These are phyloP conservation scores for Cuculus canorus DNA, from an alignment of 2,797 vertebrate genomes.

Conservation along the genomic window DNA sequence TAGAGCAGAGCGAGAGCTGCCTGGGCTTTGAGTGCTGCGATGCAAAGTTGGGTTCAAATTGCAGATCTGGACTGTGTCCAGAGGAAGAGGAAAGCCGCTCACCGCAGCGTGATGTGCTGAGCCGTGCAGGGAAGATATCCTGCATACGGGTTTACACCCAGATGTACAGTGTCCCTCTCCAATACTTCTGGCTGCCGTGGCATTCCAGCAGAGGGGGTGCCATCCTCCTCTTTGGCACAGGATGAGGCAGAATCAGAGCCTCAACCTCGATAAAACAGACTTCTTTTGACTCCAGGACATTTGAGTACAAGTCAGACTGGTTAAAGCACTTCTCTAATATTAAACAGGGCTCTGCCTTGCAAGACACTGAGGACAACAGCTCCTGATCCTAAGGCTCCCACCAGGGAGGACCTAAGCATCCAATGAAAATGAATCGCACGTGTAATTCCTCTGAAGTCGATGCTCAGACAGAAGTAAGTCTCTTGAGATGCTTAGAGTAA, in stretches of 20 bases:
- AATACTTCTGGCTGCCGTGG: fast-evolving
- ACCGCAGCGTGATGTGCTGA: not conserved
- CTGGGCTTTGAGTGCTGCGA: not conserved
- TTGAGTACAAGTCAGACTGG: too few relatives aligned
- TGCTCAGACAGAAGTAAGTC: not conserved
- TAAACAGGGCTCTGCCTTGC: not conserved
- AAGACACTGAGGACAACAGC: not conserved
- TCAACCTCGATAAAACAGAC: not conserved
- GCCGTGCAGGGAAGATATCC: not conserved
- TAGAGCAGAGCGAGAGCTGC: not conserved
- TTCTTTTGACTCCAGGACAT: not conserved
- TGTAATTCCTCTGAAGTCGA: not conserved
- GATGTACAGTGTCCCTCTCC: not conserved
- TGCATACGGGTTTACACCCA: fast-evolving
- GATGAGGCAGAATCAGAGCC: not conserved
- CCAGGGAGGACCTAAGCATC: not conserved
- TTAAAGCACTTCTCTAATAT: not conserved
- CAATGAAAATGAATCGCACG: fast-evolving
- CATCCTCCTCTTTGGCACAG: not conserved
- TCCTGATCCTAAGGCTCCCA: not conserved
- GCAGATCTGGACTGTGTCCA: fast-evolving
- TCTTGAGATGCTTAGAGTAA: not conserved
- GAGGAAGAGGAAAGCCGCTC: not conserved
- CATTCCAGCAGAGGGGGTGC: not conserved
- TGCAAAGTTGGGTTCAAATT: not conserved